phyloP scores from a whole-genome alignment of 2,797 vertebrate species.

The Echiichthys vipera region DNA sequence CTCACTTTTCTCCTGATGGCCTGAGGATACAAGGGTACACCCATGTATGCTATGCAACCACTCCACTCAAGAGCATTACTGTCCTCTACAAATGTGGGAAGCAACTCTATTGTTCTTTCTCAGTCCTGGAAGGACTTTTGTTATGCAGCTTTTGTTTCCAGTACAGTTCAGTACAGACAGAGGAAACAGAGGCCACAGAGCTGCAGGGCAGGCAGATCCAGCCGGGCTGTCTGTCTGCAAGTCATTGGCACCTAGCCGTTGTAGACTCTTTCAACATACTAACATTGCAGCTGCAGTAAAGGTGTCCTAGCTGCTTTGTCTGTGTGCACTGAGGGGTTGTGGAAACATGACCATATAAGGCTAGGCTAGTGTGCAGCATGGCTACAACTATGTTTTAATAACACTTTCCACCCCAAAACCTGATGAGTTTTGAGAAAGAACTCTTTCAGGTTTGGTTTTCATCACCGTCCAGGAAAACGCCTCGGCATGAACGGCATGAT shows the following conservation, averaged over 20 bases:
- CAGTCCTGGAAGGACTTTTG: conserved; percentile 4
- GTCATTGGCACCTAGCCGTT: conserved; percentile 74
- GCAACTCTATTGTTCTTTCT: conserved; percentile 29
- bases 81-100: conserved; percentile 36
- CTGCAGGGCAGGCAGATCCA: conserved; percentile 33
- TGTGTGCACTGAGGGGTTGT: conserved; percentile 46
- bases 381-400: conserved; percentile 51
- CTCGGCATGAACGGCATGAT: not conserved
- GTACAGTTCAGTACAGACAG: not conserved
- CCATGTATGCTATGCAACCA: conserved; percentile 58
- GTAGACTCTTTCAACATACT: conserved; percentile 70
- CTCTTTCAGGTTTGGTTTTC: conserved; percentile 56
- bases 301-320: conserved; percentile 53
- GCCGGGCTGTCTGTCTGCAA: conserved; percentile 62
- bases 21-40: conserved; percentile 58
- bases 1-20: conserved; percentile 62
- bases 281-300: conserved; percentile 56
- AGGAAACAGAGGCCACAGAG: conserved; percentile 29
- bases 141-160: not conserved
- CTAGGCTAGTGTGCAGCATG: not conserved
- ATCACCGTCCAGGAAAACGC: conserved; percentile 60
- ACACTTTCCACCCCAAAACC: conserved; percentile 54
- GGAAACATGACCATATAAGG: conserved; percentile 70
- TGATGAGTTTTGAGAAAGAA: conserved; percentile 49
- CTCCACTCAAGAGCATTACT: conserved; percentile 59